Evolutionary conservation across 35 echinoderm and acorn worm genomes (phyloP).

Genomic region (Diadema setosum): DNA sequence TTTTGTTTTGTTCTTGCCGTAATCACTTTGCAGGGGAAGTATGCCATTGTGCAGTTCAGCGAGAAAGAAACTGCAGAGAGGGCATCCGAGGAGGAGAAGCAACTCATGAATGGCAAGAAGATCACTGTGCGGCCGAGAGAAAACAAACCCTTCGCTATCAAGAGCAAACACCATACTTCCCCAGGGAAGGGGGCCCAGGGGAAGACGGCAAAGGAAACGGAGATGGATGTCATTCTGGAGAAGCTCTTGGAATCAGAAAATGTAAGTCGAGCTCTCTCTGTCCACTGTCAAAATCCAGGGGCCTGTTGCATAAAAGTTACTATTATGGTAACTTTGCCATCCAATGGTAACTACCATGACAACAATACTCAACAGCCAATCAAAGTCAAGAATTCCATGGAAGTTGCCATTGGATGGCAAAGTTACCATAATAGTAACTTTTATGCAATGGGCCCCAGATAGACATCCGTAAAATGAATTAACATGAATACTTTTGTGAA

Average conservation of each 20-base stretch:
- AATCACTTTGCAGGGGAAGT: constrained; percentile 64
- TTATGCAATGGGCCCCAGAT: no score
- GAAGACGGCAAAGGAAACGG: constrained; percentile 2
- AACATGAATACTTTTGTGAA: no score
- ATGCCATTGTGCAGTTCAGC: constrained; percentile 88
- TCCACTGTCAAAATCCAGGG: no score
- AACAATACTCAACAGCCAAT: no score
- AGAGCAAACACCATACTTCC: not conserved
- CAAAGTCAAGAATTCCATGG: no score
- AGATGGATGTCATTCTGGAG: not conserved
- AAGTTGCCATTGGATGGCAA: no score
- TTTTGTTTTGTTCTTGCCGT: no score
- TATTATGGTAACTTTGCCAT: no score
- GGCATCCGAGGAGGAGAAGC: constrained; percentile 61
- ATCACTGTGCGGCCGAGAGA: constrained; percentile 70
- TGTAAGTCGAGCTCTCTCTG: constrained; percentile 22
- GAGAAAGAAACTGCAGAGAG: constrained; percentile 41
- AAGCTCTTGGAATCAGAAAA: not conserved
- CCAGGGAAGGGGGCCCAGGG: not conserved
- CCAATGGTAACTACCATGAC: no score
- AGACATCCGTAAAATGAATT: no score
- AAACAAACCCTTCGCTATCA: not conserved
- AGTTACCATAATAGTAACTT: no score
- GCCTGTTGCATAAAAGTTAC: no score
- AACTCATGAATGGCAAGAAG: constrained; percentile 68